Conservation (phyloP, 2,888 invertebrate genomes). For the Ophraella communa region DNA sequence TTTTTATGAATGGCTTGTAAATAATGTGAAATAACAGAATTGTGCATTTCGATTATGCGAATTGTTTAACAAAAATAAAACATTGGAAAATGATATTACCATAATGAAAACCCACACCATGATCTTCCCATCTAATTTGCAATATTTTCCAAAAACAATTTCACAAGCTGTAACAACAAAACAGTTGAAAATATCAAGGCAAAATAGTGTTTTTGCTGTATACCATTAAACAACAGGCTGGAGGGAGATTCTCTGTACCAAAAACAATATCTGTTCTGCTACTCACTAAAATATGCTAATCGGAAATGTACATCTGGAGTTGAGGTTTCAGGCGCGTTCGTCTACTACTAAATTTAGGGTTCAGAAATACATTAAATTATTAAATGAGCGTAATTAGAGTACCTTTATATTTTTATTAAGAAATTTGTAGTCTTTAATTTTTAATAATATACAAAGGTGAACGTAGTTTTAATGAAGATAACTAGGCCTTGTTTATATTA, state of each 20-base stretch:
- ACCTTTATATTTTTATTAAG: too few relatives aligned
- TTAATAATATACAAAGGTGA: too few relatives aligned
- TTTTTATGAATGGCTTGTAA: too few relatives aligned
- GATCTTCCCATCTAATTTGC: constrained; percentile 12
- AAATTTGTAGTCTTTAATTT: too few relatives aligned
- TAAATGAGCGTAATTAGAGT: too few relatives aligned
- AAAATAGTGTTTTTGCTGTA: constrained; percentile 28
- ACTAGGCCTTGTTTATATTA: too few relatives aligned
- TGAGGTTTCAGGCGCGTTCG: neutral
- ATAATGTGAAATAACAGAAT: neutral
- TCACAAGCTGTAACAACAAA: constrained; percentile 24
- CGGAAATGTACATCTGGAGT: constrained; percentile 16
- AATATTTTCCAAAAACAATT: constrained; percentile 17
- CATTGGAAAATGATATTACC: neutral
- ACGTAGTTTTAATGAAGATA: too few relatives aligned
- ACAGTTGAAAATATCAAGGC: constrained; percentile 21
- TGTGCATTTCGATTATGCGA: neutral
- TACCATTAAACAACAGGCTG: constrained; percentile 22
- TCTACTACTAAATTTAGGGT: neutral
- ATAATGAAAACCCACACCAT: neutral
- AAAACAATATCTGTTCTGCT: constrained; percentile 19
- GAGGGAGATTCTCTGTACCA: constrained; percentile 2
- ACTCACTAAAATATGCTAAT: constrained; percentile 22
- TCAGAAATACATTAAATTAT: neutral
- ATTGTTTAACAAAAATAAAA: neutral